Evolutionary conservation across 2,888 invertebrate genomes (phyloP), one percentile per base, ranked within the genome.

Genomic region (Dicyrtoma fusca): DNA sequence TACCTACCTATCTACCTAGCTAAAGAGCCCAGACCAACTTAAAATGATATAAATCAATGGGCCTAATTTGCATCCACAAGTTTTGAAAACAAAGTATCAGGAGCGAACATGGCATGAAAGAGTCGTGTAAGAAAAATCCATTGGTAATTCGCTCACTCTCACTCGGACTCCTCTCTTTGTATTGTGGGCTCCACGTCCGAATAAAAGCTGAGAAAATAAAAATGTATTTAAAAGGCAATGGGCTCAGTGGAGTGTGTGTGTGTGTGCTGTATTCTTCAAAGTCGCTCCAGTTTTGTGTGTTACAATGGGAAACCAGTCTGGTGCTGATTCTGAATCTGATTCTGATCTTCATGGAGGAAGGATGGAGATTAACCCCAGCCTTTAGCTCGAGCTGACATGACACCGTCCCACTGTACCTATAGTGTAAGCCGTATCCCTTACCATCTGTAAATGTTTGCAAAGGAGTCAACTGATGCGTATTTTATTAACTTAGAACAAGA

Each of bases 401-500:
- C 34, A 3, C 34, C 34, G 8, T 34, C 34, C 34, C 8, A 8
- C 34, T 34, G 34, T 3, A 34, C 8, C 34, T 34, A 3, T 8
- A 34, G n/a, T 17, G 26, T 8, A 13, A 65, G 23, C 34, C 26
- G 66, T 51, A 47, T 66, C 34, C 51, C 17, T 66, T 66, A 53
- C 66, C 51, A 26, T 23, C 53, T 66, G 53, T 57, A 68, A 68
- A 68, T 68, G 68, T 68, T 68, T 68, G 68, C 68, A 55, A 55
- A 44, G 55, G 57, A 11, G 34, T 63, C 63, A 51, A 71, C 53
- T 71, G 71, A 71, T 71, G 71, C 71, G 71, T 63, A 71, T 71
- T 71, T 71, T 63, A 71, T 71, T 53, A 71, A 71, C 71, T 71
- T 69, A 69, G 69, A 69, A 71, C 63, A 71, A 63, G 63, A 71